phyloP scores from a whole-genome alignment of 2,113 vertebrate genomes.

The Alectura lathami region DNA sequence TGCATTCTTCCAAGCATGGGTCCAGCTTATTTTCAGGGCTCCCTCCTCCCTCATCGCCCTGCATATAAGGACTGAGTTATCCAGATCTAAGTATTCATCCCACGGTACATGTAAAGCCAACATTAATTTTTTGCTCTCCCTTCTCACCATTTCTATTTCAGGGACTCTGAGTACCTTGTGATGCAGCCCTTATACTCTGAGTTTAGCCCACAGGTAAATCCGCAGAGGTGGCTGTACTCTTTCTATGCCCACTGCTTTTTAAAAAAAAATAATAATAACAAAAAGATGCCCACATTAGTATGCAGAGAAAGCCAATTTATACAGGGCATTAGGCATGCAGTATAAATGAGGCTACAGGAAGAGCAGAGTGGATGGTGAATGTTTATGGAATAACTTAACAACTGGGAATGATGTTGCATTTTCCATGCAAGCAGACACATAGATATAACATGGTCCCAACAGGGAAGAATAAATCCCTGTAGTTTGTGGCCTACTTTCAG shows the following conservation, averaged over 20 bases:
- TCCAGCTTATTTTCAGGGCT: background rate
- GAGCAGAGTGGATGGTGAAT: constrained; percentile 32
- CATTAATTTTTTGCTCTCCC: constrained; percentile 2
- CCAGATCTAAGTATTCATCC: background rate
- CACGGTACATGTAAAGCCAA: background rate
- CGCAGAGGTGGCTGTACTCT: background rate
- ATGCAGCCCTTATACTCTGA: background rate
- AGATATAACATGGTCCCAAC: constrained; percentile 67
- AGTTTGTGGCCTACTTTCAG: constrained; percentile 75
- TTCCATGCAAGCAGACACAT: constrained; percentile 69
- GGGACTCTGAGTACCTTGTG: background rate
- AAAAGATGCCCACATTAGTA: constrained; percentile 31
- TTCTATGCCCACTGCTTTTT: background rate
- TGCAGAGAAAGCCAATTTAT: constrained; percentile 57
- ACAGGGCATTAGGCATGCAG: constrained; percentile 64
- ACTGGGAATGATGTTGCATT: constrained; percentile 71
- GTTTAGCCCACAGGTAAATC: background rate
- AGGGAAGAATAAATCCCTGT: constrained; percentile 62
- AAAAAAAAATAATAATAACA: background rate
- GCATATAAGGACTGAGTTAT: background rate
- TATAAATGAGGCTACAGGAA: constrained; percentile 58
- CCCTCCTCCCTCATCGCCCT: background rate
- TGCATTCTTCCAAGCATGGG: background rate
- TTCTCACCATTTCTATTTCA: constrained; percentile 5
- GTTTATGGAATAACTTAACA: constrained; percentile 66